Evolutionary conservation across 2,113 vertebrate species (phyloP).

Genomic region (Gavia stellata): DNA sequence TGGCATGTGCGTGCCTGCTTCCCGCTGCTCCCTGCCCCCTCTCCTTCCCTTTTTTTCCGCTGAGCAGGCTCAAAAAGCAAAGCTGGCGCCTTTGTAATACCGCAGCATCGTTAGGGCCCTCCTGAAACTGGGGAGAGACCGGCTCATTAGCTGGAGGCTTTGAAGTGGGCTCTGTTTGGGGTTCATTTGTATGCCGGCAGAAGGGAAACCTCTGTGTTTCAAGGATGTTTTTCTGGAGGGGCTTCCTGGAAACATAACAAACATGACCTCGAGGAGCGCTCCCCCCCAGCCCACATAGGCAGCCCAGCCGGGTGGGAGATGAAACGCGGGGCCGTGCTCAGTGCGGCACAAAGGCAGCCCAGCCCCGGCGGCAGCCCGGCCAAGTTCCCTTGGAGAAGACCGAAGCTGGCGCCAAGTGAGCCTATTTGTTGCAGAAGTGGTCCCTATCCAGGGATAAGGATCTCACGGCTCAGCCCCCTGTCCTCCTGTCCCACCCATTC

Average conservation of each 20-base stretch:
- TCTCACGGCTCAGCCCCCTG: rapidly evolving
- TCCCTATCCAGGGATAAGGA: neutral
- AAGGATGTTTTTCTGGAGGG: conserved; percentile 52
- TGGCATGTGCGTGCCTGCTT: neutral
- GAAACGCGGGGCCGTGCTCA: neutral
- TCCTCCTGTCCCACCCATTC: neutral
- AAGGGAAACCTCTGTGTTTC: conserved; percentile 57
- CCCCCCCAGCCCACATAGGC: neutral
- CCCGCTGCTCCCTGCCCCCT: conserved; percentile 9
- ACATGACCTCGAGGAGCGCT: conserved; percentile 32
- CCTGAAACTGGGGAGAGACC: neutral
- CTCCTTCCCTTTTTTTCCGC: neutral
- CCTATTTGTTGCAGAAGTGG: neutral
- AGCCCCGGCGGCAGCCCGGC: neutral
- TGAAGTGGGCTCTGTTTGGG: conserved; percentile 59
- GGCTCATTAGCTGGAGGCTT: conserved; percentile 45
- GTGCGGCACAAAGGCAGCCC: neutral
- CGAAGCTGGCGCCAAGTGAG: rapidly evolving
- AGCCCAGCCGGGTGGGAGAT: neutral
- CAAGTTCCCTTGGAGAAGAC: neutral
- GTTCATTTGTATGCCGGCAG: conserved; percentile 58
- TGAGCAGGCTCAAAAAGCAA: neutral
- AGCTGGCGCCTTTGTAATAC: conserved; percentile 2
- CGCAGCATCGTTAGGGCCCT: conserved; percentile 26
- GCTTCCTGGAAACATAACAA: conserved; percentile 65